Evolutionary conservation across 1,140 invertebrate genomes (phyloP), one percentile per base, ranked within the genome.

Genomic region (Drosophila rhopaloa): DNA sequence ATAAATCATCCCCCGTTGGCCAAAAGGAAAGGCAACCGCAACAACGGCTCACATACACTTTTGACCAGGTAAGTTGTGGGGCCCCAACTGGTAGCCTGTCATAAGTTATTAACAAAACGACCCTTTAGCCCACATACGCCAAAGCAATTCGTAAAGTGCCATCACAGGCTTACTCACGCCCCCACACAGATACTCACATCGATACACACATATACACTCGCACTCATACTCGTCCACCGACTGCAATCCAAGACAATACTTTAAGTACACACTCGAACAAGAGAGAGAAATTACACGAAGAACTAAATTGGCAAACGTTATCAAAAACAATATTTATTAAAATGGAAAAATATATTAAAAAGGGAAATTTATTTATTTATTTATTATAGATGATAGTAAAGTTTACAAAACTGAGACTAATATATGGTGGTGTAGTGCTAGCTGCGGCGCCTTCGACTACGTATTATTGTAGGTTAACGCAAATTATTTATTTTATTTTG

Each of bases 71-170:
- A 10, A 46, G 56, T 32, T 55, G 32, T 43, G n/a, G 40, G 32
- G 55, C 51, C 50, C 27, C 1, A 44, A 16, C 57, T 48, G 57
- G 55, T 60, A 58, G 71, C 76, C 84, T 88, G 76, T 83, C 83
- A 88, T 88, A 86, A 89, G 79, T 86, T 86, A 88, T 86, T 86
- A 86, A 86, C 71, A 76, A 89, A 81, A 79, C 76, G 72, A 76
- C 75, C 79, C 70, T 76, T 59, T 59, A 70, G 70, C 66, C 76
- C 62, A 85, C 77, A 75, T 72, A 73, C 51, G 83, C 65, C 70
- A 68, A 79, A 79, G 65, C 79, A 88, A 86, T 86, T 67, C 79
- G 68, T 81, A 79, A 79, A 83, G 75, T 86, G 71, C 79, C 73
- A 65, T 62, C 54, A 79, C 65, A 65, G 47, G 73, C 57, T 59